Percentiles rank a stretch among this genome's conserved stretches.
Conservation (phyloP, 2,888 invertebrate species). For the Gerris lacustris region DNA sequence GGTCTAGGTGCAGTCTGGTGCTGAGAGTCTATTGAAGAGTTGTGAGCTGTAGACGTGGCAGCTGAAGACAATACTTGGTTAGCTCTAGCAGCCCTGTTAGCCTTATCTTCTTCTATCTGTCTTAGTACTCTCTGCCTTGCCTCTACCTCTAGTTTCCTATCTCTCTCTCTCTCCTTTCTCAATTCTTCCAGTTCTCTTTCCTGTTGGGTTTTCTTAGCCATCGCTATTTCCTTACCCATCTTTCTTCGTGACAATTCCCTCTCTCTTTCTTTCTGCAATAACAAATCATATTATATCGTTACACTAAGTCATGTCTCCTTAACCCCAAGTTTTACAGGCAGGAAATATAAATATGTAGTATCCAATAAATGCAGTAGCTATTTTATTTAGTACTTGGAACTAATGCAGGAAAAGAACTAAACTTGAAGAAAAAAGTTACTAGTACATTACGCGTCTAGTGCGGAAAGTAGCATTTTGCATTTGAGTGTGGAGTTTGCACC, state of each 20-base stretch:
- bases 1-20: no score
- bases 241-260: slow-evolving; percentile 60
- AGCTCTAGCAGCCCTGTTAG: neutral
- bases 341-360: neutral
- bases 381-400: no score
- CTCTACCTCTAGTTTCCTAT: slow-evolving; percentile 59
- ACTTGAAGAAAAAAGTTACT: no score
- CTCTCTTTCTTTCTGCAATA: slow-evolving; percentile 36
- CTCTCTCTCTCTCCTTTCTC: slow-evolving; percentile 59
- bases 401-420: no score
- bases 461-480: no score
- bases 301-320: neutral
- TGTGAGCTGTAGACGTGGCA: no score
- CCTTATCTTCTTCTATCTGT: slow-evolving; percentile 76
- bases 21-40: no score
- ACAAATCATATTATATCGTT: neutral
- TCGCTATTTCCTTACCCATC: slow-evolving; percentile 58
- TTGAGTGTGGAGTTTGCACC: no score
- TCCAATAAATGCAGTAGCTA: neutral
- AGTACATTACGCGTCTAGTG: no score
- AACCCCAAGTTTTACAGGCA: neutral
- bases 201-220: slow-evolving; percentile 57
- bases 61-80: no score
- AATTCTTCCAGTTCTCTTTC: slow-evolving; percentile 61
- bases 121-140: slow-evolving; percentile 65